These are phyloP conservation scores for Heteronetta atricapilla DNA, from an alignment of 2,113 vertebrate species.

Conservation along the genomic window DNA sequence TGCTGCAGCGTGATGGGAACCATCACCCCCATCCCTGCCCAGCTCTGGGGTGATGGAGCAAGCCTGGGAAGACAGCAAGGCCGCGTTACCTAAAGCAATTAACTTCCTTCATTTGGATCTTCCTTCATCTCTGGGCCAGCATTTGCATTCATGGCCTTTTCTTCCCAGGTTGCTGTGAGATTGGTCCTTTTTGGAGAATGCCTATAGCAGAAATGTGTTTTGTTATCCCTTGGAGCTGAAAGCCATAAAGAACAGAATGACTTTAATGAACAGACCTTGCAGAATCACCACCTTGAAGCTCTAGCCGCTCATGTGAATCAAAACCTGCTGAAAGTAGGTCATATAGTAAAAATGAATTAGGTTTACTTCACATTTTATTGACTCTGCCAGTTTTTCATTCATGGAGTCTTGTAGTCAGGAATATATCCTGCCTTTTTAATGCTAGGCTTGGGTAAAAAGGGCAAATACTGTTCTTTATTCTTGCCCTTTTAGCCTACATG, in stretches of 20 bases:
- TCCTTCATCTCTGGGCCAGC: background rate
- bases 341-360: constrained; percentile 77
- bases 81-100: background rate
- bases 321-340: constrained; percentile 78
- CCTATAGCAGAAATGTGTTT: constrained; percentile 62
- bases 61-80: background rate
- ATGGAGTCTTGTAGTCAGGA: constrained; percentile 29
- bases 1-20: background rate
- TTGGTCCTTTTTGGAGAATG: constrained; percentile 49
- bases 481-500: background rate
- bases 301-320: constrained; percentile 69
- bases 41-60: rapidly evolving
- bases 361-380: constrained; percentile 72
- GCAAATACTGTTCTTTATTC: background rate
- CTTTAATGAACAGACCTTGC: constrained; percentile 75
- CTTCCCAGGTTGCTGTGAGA: background rate
- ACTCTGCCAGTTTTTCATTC: constrained; percentile 68
- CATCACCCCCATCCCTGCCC: background rate
- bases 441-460: constrained; percentile 27
- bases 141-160: constrained; percentile 15
- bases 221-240: constrained; percentile 68
- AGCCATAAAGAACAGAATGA: constrained; percentile 60
- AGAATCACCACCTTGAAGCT: constrained; percentile 73
- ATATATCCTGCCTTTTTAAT: constrained; percentile 44
- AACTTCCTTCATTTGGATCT: background rate